Evolutionary conservation across 2,797 vertebrate species (phyloP).

Genomic region (Acestrorhynchus altus): DNA sequence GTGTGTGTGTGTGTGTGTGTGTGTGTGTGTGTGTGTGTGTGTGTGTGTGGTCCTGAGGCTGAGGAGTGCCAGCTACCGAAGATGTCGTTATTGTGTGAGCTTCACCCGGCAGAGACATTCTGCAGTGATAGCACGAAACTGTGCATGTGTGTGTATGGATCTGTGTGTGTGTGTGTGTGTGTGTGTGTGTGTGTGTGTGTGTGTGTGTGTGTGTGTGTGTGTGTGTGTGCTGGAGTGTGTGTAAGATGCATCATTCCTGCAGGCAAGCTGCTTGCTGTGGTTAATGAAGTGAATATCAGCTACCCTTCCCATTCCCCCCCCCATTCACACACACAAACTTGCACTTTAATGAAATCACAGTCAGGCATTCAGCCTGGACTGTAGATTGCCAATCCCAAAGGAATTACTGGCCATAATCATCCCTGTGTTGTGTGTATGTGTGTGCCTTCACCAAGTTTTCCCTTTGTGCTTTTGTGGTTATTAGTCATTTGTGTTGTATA

Average conservation of each 20-base stretch:
- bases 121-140: conserved; percentile 41
- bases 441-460: not conserved
- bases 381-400: conserved; percentile 11
- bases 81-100: conserved; percentile 47
- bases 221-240: conserved; percentile 21
- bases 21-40: conserved; percentile 26
- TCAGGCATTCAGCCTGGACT: conserved; percentile 7
- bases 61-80: conserved; percentile 20
- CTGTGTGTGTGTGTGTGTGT: conserved; percentile 41
- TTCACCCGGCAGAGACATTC: conserved; percentile 34
- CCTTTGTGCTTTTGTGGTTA: not conserved
- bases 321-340: conserved; percentile 10
- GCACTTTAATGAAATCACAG: conserved; percentile 25
- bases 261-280: conserved; percentile 49
- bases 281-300: conserved; percentile 49
- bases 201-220: conserved; percentile 20
- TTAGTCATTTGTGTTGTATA: not conserved
- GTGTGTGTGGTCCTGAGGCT: conserved; percentile 7
- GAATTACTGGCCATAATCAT: conserved; percentile 6
- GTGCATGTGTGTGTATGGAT: conserved; percentile 26
- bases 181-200: conserved; percentile 16
- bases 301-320: conserved; percentile 16
- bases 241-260: conserved; percentile 42
- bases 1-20: not conserved
- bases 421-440: conserved; percentile 5